Evolutionary conservation across 2,113 vertebrate species (phyloP).

Genomic region (Tangachromis dhanisi): DNA sequence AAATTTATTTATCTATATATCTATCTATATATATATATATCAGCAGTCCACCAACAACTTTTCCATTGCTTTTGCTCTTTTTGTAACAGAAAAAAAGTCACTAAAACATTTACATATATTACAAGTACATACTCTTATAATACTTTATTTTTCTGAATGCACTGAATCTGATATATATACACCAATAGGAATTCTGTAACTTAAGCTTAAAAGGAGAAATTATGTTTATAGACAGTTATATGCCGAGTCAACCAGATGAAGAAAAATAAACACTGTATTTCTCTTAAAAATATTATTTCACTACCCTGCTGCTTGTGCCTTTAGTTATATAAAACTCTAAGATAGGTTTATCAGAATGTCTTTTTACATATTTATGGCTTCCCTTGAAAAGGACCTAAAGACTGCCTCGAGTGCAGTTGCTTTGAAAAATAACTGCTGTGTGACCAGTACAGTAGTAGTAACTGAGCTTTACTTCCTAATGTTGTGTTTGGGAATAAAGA

Average conservation of each 20-base stretch:
- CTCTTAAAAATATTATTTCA: background rate
- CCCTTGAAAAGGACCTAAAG: background rate
- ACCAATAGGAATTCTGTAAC: background rate
- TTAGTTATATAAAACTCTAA: background rate
- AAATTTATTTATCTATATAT: background rate
- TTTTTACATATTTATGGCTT: background rate
- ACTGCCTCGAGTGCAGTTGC: background rate
- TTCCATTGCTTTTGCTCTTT: background rate
- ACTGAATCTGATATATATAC: background rate
- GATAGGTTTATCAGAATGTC: background rate
- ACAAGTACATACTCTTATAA: background rate
- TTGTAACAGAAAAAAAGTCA: background rate
- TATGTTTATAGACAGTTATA: background rate
- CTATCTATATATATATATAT: background rate
- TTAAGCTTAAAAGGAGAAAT: background rate
- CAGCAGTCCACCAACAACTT: background rate
- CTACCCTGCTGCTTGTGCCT: background rate
- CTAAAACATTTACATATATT: background rate
- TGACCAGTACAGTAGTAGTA: background rate
- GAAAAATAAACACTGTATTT: background rate
- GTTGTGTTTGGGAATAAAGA: background rate
- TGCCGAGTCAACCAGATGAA: background rate
- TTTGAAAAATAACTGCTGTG: background rate
- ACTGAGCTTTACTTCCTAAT: background rate
- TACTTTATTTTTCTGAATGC: background rate